Evolutionary conservation across 2,888 invertebrate genomes (phyloP).

Genomic region (Merodon equestris): DNA sequence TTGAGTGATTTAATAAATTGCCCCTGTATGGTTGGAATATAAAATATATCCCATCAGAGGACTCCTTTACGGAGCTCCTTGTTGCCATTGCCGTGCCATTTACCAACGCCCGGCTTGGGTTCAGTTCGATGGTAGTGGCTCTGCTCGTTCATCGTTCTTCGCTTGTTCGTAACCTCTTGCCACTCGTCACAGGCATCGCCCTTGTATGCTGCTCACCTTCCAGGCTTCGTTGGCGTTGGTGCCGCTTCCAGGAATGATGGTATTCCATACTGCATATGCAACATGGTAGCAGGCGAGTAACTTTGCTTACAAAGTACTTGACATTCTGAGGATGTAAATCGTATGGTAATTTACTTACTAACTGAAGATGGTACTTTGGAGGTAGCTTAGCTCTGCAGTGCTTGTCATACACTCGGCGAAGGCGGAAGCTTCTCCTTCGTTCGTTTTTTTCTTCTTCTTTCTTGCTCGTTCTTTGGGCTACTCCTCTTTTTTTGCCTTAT

Average conservation of each 20-base stretch:
- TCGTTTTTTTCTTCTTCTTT: not conserved
- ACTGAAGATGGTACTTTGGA: slow-evolving; percentile 67
- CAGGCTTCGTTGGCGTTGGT: too few species aligned
- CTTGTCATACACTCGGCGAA: slow-evolving; percentile 61
- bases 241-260: not conserved
- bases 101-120: too few species aligned
- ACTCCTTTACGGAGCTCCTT: slow-evolving; percentile 18
- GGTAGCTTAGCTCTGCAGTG: slow-evolving; percentile 66
- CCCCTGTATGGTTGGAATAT: slow-evolving; percentile 66
- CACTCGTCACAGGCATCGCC: slow-evolving; percentile 33
- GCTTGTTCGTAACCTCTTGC: slow-evolving; percentile 25
- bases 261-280: slow-evolving; percentile 38
- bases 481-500: not conserved
- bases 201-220: slow-evolving; percentile 45
- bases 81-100: slow-evolving; percentile 30
- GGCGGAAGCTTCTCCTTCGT: slow-evolving; percentile 31
- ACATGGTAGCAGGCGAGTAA: slow-evolving; percentile 48
- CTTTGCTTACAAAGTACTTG: slow-evolving; percentile 65
- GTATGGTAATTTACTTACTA: slow-evolving; percentile 69
- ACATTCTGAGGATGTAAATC: slow-evolving; percentile 69
- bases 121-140: too few species aligned
- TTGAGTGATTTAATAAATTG: slow-evolving; percentile 69
- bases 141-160: too few species aligned
- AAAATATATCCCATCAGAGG: slow-evolving; percentile 47
- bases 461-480: too few species aligned